Evolutionary conservation across 2,888 invertebrate species (phyloP), one percentile per base, ranked within the genome.

Genomic region (Stenurella melanura): DNA sequence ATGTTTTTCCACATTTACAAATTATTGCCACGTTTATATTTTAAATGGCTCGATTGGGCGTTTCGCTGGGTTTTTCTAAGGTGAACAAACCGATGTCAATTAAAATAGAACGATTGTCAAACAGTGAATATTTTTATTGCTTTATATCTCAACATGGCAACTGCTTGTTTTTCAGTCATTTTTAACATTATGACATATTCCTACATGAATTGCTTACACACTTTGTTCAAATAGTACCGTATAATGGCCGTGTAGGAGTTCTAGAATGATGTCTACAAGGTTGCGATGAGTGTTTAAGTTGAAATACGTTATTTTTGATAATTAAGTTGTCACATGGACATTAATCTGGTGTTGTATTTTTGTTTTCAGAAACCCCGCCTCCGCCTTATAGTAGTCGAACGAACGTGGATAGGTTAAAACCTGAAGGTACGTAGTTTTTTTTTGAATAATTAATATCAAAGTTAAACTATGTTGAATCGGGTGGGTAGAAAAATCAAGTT

Each of bases 331-430:
- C 67, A 63, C 63, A 66, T 67, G 72, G 64, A 38, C 73, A 67
- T 73, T 64, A 57, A 56, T 73, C 58, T 56, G 17, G 34, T 54
- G 50, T 56, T 56, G 21, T 77, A 57, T 81, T 81, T 80, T 76
- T 77, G 61, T n/a, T 83, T 86, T 73, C 93, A 96, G 96, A 96
- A 91, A 93, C 94, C 87, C 95, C 95, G 87, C 96, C 96, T 87
- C 96, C 96, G 85, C 96, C 96, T 82, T 96, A 96, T 91, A 94
- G 93, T 58, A 18, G 19, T 90, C 93, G 93, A 88, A 93, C 93
- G 90, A 93, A 93, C 86, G 92, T 93, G 92, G 92, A 93, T 88
- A 92, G 91, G 90, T 90, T 94, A 89, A 94, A 93, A 92, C 93
- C 94, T 89, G 94, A 95, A 93, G 95, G 95, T 95, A 90, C 93